phyloP scores from a whole-genome alignment of 2,797 vertebrate species.

The Mallotus villosus region DNA sequence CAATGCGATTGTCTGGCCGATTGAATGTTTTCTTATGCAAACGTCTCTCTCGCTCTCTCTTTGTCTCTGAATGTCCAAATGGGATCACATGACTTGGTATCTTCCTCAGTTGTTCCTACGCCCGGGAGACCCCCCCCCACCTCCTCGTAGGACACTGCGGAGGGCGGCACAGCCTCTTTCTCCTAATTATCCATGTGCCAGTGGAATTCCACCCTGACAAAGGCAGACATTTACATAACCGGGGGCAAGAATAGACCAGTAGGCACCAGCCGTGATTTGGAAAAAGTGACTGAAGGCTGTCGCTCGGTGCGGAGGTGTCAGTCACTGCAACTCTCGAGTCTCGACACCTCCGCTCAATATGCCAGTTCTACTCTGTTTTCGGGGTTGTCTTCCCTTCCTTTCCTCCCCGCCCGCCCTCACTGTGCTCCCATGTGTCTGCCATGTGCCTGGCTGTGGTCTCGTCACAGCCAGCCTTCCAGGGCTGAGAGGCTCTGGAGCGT shows the following conservation, averaged over 20 bases:
- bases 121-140: slow-evolving; percentile 30
- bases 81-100: slow-evolving; percentile 29
- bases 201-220: slow-evolving; percentile 67
- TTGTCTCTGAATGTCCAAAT: slow-evolving; percentile 20
- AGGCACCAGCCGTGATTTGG: slow-evolving; percentile 18
- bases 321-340: not conserved
- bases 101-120: slow-evolving; percentile 30
- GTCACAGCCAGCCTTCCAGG: slow-evolving; percentile 21
- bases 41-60: slow-evolving; percentile 5
- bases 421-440: not conserved
- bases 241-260: slow-evolving; percentile 45
- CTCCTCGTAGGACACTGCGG: slow-evolving; percentile 37
- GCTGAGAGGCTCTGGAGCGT: not conserved
- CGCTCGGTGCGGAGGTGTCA: slow-evolving; percentile 25
- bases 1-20: too few species aligned
- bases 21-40: not conserved
- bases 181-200: slow-evolving; percentile 68
- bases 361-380: not conserved
- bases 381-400: not conserved
- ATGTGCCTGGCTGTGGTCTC: slow-evolving; percentile 16
- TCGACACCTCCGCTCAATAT: slow-evolving; percentile 20
- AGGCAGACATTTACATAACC: slow-evolving; percentile 63
- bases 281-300: slow-evolving; percentile 41
- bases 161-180: slow-evolving; percentile 51
- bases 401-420: not conserved